Conservation (phyloP, 2,113 vertebrate species). For the Nothocercus julius region DNA sequence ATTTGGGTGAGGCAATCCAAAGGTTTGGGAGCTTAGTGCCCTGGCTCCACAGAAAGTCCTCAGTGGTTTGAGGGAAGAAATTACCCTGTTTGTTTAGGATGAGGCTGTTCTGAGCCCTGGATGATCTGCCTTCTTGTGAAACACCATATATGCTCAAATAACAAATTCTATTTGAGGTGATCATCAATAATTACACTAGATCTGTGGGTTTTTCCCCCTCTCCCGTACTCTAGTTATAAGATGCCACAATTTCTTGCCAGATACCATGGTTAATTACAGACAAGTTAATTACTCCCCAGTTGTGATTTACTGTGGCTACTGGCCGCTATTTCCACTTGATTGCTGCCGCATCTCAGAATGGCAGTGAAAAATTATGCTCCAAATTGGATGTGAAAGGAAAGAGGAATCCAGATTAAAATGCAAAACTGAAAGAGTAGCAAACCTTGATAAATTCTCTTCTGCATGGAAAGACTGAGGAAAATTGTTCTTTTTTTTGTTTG, state of each 20-base stretch:
- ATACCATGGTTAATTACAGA: constrained; percentile 21
- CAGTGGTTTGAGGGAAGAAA: background rate
- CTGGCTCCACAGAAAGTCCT: background rate
- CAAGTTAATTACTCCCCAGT: constrained; percentile 29
- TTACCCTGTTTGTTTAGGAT: background rate
- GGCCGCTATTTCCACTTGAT: background rate
- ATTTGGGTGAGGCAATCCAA: background rate
- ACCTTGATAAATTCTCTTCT: background rate
- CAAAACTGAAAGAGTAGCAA: background rate
- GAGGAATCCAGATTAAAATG: constrained; percentile 23
- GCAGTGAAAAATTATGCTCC: constrained; percentile 22
- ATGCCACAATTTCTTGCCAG: background rate
- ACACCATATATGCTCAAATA: background rate
- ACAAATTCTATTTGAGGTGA: background rate
- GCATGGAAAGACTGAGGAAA: background rate
- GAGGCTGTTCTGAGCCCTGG: background rate
- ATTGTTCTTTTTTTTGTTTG: background rate
- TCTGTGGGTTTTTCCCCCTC: background rate
- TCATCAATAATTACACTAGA: constrained; percentile 9
- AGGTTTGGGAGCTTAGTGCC: rapidly evolving
- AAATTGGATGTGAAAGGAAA: constrained; percentile 14
- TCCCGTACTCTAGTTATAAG: background rate
- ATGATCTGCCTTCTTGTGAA: background rate
- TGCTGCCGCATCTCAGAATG: constrained; percentile 16
- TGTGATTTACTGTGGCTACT: constrained; percentile 46